Conservation (phyloP, 2,797 vertebrate species). For the Pangasius krempfi region DNA sequence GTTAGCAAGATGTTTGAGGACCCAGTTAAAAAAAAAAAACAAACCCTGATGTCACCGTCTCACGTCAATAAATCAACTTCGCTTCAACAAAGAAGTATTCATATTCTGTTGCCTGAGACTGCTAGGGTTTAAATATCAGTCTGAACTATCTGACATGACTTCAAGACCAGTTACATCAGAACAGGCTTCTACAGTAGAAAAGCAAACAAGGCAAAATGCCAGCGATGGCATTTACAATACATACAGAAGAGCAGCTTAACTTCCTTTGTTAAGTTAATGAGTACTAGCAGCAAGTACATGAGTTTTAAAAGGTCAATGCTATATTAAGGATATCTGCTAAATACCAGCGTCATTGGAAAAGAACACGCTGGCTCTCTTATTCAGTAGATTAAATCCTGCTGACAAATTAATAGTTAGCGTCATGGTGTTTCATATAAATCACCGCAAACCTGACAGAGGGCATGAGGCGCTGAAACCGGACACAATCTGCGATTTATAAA, state of each 20-base stretch:
- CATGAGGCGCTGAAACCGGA: not conserved
- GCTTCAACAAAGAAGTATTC: not conserved
- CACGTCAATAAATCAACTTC: not conserved
- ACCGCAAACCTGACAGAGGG: not conserved
- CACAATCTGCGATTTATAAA: not conserved
- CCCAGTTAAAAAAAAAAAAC: not conserved
- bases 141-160: not conserved
- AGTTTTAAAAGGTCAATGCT: not conserved
- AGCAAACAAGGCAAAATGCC: too few species aligned
- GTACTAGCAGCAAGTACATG: not conserved
- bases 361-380: too few species aligned
- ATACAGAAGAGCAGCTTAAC: not conserved
- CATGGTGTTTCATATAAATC: not conserved
- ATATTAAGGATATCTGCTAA: too few species aligned
- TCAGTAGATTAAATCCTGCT: not conserved
- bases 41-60: too few species aligned
- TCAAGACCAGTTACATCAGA: not conserved
- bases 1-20: not conserved
- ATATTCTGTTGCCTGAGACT: not conserved
- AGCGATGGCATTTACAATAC: not conserved
- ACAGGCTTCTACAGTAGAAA: not conserved
- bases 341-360: too few species aligned
- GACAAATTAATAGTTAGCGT: not conserved
- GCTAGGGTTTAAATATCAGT: not conserved
- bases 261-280: not conserved